Evolutionary conservation across 2,888 invertebrate genomes (phyloP).

Genomic region (Coecobrya sp.): DNA sequence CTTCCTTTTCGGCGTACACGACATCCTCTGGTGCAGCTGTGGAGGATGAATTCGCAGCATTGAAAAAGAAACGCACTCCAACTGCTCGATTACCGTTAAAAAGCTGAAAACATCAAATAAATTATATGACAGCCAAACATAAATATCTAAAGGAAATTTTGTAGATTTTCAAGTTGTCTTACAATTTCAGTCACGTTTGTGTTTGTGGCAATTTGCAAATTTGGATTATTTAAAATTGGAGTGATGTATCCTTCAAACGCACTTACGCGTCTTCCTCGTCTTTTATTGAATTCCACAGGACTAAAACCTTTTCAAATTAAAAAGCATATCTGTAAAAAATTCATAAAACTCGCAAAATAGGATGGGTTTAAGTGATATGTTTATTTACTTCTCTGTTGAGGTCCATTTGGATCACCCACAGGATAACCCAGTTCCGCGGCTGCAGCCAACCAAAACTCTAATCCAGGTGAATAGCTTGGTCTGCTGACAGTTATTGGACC

Average conservation of each 20-base stretch:
- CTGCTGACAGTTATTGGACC: slow-evolving; percentile 58
- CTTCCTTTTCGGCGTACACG: slow-evolving; percentile 72
- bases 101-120: no score
- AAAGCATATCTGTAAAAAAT: no score
- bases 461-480: slow-evolving; percentile 43
- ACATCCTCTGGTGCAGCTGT: no score
- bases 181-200: slow-evolving; percentile 37
- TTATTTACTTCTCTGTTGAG: slow-evolving; percentile 35
- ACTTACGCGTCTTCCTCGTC: neutral
- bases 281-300: neutral
- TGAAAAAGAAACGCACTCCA: neutral
- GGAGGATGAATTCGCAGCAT: no score
- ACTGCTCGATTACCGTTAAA: neutral
- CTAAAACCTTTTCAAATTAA: no score
- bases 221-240: neutral
- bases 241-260: slow-evolving; percentile 1
- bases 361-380: no score
- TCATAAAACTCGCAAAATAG: no score
- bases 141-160: no score
- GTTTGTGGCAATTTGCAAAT: slow-evolving; percentile 4
- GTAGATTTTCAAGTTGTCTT: no score
- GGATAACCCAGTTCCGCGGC: slow-evolving; percentile 46
- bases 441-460: slow-evolving; percentile 48
- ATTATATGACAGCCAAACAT: no score
- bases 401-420: slow-evolving; percentile 72